Percentiles rank a stretch among this genome's conserved stretches.
phyloP scores from a whole-genome alignment of 2,797 vertebrate species.

The Eremophila alpestris region DNA sequence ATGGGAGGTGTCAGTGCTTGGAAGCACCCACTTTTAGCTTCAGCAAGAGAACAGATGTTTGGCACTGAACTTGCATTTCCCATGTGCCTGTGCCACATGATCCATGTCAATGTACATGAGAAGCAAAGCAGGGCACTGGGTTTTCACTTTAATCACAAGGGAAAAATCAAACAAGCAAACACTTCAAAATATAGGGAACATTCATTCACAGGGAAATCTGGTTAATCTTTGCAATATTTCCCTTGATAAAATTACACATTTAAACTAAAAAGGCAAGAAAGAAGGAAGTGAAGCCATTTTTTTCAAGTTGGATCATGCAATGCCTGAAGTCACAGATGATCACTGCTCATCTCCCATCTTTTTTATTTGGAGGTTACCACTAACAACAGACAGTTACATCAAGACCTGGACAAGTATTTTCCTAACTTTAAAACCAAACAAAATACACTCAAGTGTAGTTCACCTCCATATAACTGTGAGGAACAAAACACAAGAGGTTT shows the following conservation, averaged over 20 bases:
- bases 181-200: neutral
- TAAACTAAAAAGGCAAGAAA: neutral
- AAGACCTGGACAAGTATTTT: neutral
- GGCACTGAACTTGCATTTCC: neutral
- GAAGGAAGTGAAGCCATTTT: neutral
- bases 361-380: neutral
- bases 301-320: neutral
- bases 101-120: neutral
- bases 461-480: neutral
- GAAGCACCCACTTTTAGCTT: neutral
- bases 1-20: neutral
- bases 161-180: neutral
- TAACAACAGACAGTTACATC: conserved; percentile 1
- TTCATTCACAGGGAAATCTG: neutral
- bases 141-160: neutral
- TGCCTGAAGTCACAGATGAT: neutral
- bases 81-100: accelerated
- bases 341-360: neutral
- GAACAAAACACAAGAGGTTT: neutral
- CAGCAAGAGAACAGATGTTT: neutral
- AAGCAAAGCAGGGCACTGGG: neutral
- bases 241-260: neutral
- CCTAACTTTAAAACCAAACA: neutral
- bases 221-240: neutral
- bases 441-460: neutral